Evolutionary conservation across 35 echinoderm and acorn worm genomes (phyloP).

Genomic region (Apostichopus californicus): DNA sequence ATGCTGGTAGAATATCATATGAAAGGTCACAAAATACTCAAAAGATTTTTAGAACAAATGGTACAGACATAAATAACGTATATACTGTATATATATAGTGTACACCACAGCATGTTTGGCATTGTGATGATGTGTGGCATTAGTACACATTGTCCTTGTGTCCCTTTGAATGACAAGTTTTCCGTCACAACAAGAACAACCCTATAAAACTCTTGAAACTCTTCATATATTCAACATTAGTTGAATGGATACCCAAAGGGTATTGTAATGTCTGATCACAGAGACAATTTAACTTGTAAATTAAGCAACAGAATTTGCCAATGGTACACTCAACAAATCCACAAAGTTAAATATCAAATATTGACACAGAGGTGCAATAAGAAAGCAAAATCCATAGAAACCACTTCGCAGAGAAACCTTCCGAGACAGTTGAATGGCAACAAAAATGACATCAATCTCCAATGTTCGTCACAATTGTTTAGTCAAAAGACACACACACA

Average conservation of each 20-base stretch:
- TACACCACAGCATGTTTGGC: too few species aligned
- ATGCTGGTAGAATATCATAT: too few species aligned
- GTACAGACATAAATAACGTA: too few species aligned
- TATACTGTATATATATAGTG: too few species aligned
- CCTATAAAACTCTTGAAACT: background rate
- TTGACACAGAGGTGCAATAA: constrained; percentile 12
- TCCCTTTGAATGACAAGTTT: background rate
- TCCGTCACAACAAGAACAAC: background rate
- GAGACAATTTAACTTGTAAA: background rate
- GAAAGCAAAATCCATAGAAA: constrained; percentile 8
- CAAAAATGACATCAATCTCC: too few species aligned
- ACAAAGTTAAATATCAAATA: constrained; percentile 24
- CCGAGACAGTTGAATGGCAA: too few species aligned
- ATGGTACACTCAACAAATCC: background rate
- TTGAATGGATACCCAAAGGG: background rate
- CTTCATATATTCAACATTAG: background rate
- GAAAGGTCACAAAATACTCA: too few species aligned
- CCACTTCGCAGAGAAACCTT: background rate
- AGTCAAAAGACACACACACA: too few species aligned
- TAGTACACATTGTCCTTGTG: background rate
- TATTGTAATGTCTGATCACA: background rate
- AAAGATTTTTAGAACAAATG: too few species aligned
- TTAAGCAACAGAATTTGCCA: background rate
- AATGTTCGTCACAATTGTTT: too few species aligned
- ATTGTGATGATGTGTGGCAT: too few species aligned